Base-by-base conservation (phyloP, 2,888 invertebrate species). In the Mythimna ferrago region DNA sequence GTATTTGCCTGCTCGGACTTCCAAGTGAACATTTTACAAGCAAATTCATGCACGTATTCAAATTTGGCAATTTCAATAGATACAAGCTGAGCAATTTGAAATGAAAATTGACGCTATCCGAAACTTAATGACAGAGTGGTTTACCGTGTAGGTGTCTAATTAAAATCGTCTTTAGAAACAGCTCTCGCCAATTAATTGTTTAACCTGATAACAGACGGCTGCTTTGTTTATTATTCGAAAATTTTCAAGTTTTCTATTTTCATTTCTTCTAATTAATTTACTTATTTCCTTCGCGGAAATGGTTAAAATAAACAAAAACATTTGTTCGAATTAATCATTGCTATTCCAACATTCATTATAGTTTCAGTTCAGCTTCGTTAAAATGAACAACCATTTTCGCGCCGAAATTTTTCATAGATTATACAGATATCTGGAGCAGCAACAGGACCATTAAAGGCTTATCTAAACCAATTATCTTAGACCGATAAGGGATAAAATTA, bases 401-500 rank as follows among this genome's bases (percentile, higher is more conserved):
- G 54, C 56, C 32, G 60, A 73, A 67, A 74, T 75, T 77, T 76
- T 76, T 81, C 61, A 74, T 57, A 81, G 73, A 76, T 76, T 73
- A 71, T 53, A 81, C 62, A 76, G 81, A 81, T 81, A 83, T 79
- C 70, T 71, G 16, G 53, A 68, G 53, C 66, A 79, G 77, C 73
- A 74, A 79, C 78, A 78, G 70, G 54, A 72, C 63, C 76, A 82
- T 80, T 78, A 82, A 76, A 71, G 56, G 73, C 74, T 84, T 86
- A 85, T 85, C 84, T 84, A 73, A 86, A 76, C 81, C 81, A 84
- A 79, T 86, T 86, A 84, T 85, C 83, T 84, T 76, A 77, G 69
- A 35, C 78, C 73, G 86, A 86, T 86, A 86, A 81, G 71, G 73
- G 77, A 76, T 81, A 66, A 86, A 85, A 86, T 78, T 85, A 86